Evolutionary conservation across 2,888 invertebrate species (phyloP).

Genomic region (Geophilus truncorum): DNA sequence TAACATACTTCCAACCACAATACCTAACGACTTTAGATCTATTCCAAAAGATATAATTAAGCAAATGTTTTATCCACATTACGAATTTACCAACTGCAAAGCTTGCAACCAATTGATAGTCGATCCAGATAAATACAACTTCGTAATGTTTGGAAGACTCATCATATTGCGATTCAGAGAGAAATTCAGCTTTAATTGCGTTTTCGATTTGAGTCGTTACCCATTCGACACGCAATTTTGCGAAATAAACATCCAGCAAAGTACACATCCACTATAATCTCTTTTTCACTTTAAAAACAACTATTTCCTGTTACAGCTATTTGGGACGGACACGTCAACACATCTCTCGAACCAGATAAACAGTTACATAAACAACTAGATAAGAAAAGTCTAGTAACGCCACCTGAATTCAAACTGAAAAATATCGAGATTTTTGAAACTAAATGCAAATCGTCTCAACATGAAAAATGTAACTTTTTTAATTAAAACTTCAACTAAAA

Average conservation of each 20-base stretch:
- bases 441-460: not conserved
- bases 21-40: not conserved
- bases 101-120: not conserved
- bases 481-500: not conserved
- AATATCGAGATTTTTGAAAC: not conserved
- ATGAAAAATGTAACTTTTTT: not conserved
- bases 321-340: not conserved
- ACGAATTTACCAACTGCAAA: not conserved
- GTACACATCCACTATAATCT: not conserved
- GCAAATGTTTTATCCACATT: not conserved
- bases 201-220: not conserved
- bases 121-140: not conserved
- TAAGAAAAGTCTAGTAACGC: not conserved
- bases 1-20: not conserved
- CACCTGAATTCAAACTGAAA: not conserved
- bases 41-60: not conserved
- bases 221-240: not conserved
- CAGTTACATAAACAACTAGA: not conserved
- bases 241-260: not conserved
- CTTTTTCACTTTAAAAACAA: not conserved
- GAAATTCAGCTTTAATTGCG: not conserved
- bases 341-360: not conserved
- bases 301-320: not conserved
- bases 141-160: not conserved
- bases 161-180: not conserved